Evolutionary conservation across 2,113 vertebrate species (phyloP).

Genomic region (Thomomys bottae): DNA sequence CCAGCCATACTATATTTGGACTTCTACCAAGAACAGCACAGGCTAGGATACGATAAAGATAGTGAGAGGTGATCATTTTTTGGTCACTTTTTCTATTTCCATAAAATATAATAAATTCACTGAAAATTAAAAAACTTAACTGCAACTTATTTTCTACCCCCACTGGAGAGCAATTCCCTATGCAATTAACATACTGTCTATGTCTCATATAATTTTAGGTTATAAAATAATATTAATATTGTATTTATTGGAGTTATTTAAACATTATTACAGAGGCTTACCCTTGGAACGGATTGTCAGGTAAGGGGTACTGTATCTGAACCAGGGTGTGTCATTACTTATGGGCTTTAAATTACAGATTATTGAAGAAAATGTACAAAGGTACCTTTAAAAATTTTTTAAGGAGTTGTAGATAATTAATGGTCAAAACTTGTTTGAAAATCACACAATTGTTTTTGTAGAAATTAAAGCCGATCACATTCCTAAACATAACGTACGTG

Average conservation of each 20-base stretch:
- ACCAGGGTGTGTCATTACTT: neutral
- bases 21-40: too few relatives aligned
- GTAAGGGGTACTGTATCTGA: too few relatives aligned
- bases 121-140: neutral
- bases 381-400: neutral
- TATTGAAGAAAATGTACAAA: neutral
- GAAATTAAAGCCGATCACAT: neutral
- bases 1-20: too few relatives aligned
- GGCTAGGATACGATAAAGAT: too few relatives aligned
- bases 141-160: neutral
- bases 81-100: neutral
- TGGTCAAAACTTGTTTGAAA: neutral
- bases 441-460: neutral
- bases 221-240: neutral
- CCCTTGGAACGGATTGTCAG: neutral
- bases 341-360: neutral
- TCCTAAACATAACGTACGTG: neutral
- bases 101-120: neutral
- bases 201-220: neutral
- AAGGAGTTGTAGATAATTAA: neutral
- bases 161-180: neutral
- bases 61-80: neutral
- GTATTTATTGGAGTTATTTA: neutral
- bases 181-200: neutral
- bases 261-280: neutral